Conservation (phyloP, 2,113 vertebrate species). For the Rhabdornis inornatus region DNA sequence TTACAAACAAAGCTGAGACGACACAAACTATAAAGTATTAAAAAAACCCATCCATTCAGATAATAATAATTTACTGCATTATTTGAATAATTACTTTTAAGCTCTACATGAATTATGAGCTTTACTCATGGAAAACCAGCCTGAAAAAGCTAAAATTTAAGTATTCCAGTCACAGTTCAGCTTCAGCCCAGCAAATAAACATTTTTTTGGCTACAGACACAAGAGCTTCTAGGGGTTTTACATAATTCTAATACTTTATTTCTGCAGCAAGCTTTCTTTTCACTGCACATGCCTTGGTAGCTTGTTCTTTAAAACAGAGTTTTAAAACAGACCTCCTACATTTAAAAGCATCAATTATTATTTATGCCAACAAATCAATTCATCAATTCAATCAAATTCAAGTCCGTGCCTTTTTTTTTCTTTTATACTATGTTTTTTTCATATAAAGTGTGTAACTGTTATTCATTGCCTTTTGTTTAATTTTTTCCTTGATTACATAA, state of each 20-base stretch:
- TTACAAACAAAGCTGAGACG: neutral
- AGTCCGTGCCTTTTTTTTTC: neutral
- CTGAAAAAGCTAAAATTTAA: neutral
- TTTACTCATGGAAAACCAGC: neutral
- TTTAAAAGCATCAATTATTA: neutral
- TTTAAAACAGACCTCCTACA: conserved; percentile 8
- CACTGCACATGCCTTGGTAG: neutral
- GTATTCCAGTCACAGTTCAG: neutral
- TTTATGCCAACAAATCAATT: neutral
- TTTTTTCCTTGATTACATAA: neutral
- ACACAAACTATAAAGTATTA: neutral
- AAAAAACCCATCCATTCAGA: neutral
- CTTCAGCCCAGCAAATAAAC: conserved; percentile 6
- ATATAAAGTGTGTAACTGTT: neutral
- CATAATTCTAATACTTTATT: neutral
- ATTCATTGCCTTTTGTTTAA: neutral
- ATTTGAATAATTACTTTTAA: conserved; percentile 3
- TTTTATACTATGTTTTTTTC: neutral
- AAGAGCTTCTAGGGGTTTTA: neutral
- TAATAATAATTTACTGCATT: neutral
- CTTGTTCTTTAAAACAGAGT: neutral
- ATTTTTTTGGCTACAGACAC: neutral
- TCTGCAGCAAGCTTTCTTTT: neutral
- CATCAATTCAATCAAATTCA: neutral
- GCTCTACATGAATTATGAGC: neutral